Evolutionary conservation across 2,113 vertebrate genomes (phyloP).

Genomic region (Rhinoderma darwinii): DNA sequence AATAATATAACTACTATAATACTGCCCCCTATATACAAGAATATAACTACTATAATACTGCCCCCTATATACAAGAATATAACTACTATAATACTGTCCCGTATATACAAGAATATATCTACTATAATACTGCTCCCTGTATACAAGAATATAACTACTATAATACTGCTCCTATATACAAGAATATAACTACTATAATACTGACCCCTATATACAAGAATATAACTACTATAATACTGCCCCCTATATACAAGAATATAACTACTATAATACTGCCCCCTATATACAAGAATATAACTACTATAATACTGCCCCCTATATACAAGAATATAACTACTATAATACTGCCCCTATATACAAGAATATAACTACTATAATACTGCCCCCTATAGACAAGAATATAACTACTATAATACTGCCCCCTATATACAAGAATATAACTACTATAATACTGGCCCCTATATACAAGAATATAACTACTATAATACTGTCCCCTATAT

Average conservation of each 20-base stretch:
- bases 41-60: neutral
- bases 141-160: slow-evolving; percentile 7
- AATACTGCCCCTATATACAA: too few relatives aligned
- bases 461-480: neutral
- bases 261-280: neutral
- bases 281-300: neutral
- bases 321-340: too few relatives aligned
- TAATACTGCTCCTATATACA: neutral
- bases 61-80: neutral
- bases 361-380: slow-evolving; percentile 1
- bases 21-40: neutral
- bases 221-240: slow-evolving; percentile 7
- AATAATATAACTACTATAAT: slow-evolving; percentile 15
- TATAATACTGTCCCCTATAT: neutral
- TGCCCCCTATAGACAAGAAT: neutral
- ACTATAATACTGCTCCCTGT: too few relatives aligned
- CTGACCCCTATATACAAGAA: neutral
- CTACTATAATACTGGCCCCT: neutral
- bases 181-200: neutral
- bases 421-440: neutral
- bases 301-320: neutral
- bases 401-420: slow-evolving; percentile 5
- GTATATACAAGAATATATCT: too few relatives aligned
- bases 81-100: neutral
- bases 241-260: slow-evolving; percentile 1